Evolutionary conservation across 92 coral and sea anemone genomes (phyloP).

Genomic region (Chrysogorgia sp.): DNA sequence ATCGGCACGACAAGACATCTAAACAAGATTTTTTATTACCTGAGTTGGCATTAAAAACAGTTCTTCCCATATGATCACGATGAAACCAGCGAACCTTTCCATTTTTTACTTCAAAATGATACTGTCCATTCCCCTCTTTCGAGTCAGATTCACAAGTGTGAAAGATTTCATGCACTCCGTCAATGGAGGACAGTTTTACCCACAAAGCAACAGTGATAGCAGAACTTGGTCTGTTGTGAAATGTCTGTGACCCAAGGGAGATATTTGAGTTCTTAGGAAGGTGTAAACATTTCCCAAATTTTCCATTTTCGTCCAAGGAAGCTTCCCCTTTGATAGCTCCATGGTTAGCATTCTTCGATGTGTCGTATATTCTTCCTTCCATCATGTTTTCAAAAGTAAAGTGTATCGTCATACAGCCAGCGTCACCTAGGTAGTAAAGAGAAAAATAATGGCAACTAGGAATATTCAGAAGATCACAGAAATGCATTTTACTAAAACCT

Average conservation of each 20-base stretch:
- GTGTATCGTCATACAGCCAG: constrained; percentile 90
- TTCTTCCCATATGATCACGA: constrained; percentile 61
- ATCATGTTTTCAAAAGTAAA: constrained; percentile 82
- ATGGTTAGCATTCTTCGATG: constrained; percentile 83
- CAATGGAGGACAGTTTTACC: constrained; percentile 73
- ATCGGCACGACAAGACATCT: no score
- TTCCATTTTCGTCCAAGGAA: constrained; percentile 68
- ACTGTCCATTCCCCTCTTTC: constrained; percentile 74
- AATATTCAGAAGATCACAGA: neutral
- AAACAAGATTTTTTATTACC: no score
- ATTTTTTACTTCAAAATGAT: constrained; percentile 69
- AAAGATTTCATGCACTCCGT: constrained; percentile 77
- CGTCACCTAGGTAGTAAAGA: constrained; percentile 89
- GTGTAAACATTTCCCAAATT: constrained; percentile 80
- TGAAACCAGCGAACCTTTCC: constrained; percentile 83
- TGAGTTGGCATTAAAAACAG: constrained; percentile 69
- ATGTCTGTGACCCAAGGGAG: constrained; percentile 76
- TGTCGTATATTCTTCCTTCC: constrained; percentile 73
- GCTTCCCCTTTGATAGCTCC: constrained; percentile 75
- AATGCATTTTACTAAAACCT: neutral
- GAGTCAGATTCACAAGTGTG: constrained; percentile 81
- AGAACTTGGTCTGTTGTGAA: constrained; percentile 84
- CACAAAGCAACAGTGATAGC: constrained; percentile 91
- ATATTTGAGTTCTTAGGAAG: constrained; percentile 75
- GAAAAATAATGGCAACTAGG: no score